phyloP scores from a whole-genome alignment of 2,113 vertebrate species.

The Centropus bengalensis region DNA sequence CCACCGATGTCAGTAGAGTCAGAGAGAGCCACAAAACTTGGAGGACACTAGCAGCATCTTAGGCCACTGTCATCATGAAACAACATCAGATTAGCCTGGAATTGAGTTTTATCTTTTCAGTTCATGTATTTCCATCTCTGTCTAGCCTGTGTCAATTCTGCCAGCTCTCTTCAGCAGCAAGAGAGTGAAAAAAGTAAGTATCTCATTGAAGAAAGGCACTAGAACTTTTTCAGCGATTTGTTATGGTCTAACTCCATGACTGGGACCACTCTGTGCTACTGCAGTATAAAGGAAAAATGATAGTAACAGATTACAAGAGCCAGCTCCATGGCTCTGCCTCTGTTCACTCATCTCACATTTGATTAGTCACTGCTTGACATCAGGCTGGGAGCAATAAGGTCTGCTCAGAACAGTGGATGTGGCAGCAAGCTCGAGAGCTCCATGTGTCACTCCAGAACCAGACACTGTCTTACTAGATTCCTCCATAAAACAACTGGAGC shows the following conservation, averaged over 20 bases:
- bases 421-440: neutral
- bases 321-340: neutral
- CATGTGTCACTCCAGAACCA: slow-evolving; percentile 4
- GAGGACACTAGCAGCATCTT: neutral
- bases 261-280: neutral
- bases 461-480: neutral
- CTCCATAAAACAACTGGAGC: neutral
- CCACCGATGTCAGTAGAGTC: neutral
- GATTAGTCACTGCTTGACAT: slow-evolving; percentile 53
- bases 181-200: neutral
- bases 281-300: neutral
- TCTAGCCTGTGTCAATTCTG: neutral
- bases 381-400: slow-evolving; percentile 37
- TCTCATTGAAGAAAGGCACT: neutral
- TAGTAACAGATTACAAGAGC: neutral
- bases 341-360: slow-evolving; percentile 39
- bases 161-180: neutral
- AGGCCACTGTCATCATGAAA: neutral
- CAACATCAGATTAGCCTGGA: neutral
- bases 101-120: neutral
- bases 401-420: neutral
- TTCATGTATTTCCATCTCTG: neutral
- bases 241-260: neutral
- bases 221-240: neutral
- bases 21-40: neutral